Evolutionary conservation across 2,888 invertebrate genomes (phyloP).

Genomic region (Mamestra brassicae): DNA sequence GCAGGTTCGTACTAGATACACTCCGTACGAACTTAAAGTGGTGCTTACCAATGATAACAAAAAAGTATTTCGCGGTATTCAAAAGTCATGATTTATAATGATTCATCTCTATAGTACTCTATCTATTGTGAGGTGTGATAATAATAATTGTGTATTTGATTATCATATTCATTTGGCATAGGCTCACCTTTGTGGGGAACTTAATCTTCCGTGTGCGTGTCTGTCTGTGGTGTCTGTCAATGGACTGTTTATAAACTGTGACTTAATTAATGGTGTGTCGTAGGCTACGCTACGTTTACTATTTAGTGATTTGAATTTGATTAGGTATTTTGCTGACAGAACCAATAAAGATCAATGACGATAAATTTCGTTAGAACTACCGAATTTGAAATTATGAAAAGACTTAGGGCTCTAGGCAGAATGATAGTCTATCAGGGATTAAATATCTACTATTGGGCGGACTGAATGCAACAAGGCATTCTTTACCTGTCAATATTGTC

Average conservation of each 20-base stretch:
- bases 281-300: neutral
- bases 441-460: too few relatives aligned
- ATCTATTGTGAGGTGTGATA: conserved; percentile 19
- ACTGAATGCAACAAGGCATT: too few relatives aligned
- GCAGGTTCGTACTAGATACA: too few relatives aligned
- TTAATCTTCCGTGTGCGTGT: conserved; percentile 24
- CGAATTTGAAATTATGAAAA: too few relatives aligned
- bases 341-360: too few relatives aligned
- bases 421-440: too few relatives aligned
- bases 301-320: neutral
- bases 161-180: conserved; percentile 36
- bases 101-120: conserved; percentile 21
- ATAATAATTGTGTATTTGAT: neutral
- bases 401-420: too few relatives aligned
- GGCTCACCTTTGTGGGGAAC: conserved; percentile 19
- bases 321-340: neutral
- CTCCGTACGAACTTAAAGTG: neutral
- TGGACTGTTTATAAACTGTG: conserved; percentile 23
- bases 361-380: too few relatives aligned
- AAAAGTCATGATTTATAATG: conserved; percentile 14
- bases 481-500: too few relatives aligned
- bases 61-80: neutral
- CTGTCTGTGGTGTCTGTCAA: conserved; percentile 12
- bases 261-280: conserved; percentile 18
- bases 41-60: neutral